Base-by-base conservation (phyloP, 2,888 invertebrate genomes). In the Diabrotica balteata region DNA sequence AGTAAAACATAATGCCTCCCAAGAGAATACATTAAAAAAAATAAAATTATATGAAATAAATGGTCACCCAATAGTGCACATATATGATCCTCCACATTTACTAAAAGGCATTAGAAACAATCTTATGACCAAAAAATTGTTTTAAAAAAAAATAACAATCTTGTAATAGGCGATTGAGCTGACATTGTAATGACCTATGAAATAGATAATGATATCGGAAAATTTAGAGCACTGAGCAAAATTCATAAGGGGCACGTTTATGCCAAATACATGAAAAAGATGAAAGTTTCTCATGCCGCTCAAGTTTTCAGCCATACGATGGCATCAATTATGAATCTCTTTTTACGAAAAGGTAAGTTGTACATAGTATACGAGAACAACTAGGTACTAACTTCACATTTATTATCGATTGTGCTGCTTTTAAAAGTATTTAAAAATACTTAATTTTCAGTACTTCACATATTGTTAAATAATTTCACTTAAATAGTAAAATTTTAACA, bases 21-120 rank as follows among this genome's bases (percentile, higher is more conserved):
- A 17, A 17, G 17, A 17, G 17, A 17, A 1, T 17, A 17, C 17
- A 17, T 17, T 17, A 17, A 17, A 17, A 17, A 17, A 17, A 17
- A 17, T 17, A 17, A 17, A 17, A 17, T 45, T 63, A 10, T 63
- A 57, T 9, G 3, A 49, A 22, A 22, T 63, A 45, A 63, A 63
- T 55, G 43, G 44, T 6, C 49, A 57, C 7, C 47, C 10, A 45
- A 42, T 50, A 32, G 22, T 55, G 2, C 57, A 57, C 43, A 51
- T 63, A 50, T 63, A 57, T 44, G 63, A 63, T 63, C n/a, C 50
- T 22, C 63, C 63, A 55, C 17, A 17, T 17, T 17, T 17, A 17
- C 17, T 17, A 17, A 17, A 17, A 17, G 17, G 17, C 17, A 17
- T 64, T 51, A 42, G 64, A 4, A 64, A 64, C 32, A 59, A 64